Conservation (phyloP, 2,888 invertebrate genomes). For the Sinhomidia bicolor region DNA sequence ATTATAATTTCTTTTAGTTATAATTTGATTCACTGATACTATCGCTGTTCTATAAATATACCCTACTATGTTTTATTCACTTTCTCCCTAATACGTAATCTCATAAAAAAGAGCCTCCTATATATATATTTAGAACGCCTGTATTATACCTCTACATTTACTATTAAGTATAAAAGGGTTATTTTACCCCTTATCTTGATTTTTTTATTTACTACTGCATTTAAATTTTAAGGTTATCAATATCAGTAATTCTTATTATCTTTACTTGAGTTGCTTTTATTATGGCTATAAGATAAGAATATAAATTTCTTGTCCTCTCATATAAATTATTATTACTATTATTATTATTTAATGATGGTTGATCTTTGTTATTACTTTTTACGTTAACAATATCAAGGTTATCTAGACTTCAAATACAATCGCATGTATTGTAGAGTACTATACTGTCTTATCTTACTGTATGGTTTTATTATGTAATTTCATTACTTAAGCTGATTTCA, state of each 20-base stretch:
- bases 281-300: background rate
- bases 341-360: background rate
- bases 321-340: background rate
- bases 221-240: background rate
- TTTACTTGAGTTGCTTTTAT: constrained; percentile 2
- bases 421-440: background rate
- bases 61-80: constrained; percentile 27
- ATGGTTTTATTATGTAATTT: background rate
- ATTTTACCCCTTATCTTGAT: constrained; percentile 54
- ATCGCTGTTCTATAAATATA: constrained; percentile 15
- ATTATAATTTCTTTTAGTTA: constrained; percentile 30
- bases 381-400: background rate
- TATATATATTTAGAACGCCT: constrained; percentile 25
- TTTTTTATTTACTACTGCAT: constrained; percentile 27
- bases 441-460: background rate
- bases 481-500: no score
- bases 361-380: background rate
- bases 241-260: background rate
- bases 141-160: background rate
- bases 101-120: background rate
- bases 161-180: constrained; percentile 32
- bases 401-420: background rate
- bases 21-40: constrained; percentile 16
- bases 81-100: constrained; percentile 15
- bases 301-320: background rate